phyloP scores from a whole-genome alignment of 1,140 invertebrate genomes.

The Paracyclopina nana region DNA sequence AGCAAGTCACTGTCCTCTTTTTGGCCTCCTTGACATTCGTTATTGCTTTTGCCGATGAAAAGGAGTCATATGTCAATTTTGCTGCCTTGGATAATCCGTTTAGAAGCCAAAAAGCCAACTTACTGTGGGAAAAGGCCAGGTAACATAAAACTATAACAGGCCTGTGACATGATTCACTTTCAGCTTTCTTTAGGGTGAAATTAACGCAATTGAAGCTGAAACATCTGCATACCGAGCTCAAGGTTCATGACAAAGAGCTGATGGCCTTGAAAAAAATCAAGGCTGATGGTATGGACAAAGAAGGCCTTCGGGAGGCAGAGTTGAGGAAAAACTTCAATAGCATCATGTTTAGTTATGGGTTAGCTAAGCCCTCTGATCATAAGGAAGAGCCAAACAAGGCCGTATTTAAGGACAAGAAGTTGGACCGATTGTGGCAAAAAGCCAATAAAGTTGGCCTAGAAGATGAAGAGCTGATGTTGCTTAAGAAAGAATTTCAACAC shows the following conservation, averaged over 20 bases:
- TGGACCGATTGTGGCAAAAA: conserved; percentile 73
- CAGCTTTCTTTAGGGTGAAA: conserved; percentile 44
- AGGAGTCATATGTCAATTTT: no score
- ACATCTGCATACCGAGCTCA: conserved; percentile 63
- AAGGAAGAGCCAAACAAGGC: conserved; percentile 38
- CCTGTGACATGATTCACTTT: no score
- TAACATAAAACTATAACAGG: no score
- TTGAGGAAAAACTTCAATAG: conserved; percentile 46
- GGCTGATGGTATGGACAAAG: conserved; percentile 59
- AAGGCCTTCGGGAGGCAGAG: conserved; percentile 60
- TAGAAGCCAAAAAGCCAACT: background rate
- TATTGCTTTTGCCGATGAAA: no score
- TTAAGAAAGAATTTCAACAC: conserved; percentile 73
- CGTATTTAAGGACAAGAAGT: conserved; percentile 68
- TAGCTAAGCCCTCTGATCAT: conserved; percentile 31
- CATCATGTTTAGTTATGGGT: conserved; percentile 5
- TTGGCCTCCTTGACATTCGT: no score
- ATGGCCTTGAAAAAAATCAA: conserved; percentile 56
- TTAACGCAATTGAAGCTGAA: conserved; percentile 61
- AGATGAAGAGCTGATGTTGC: conserved; percentile 52
- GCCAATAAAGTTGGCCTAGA: conserved; percentile 59
- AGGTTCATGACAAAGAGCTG: conserved; percentile 80
- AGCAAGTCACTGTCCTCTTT: no score
- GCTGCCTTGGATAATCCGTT: background rate
- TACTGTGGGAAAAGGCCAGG: background rate